Base-by-base conservation (phyloP, 1,140 invertebrate genomes). In the Bursaphelenchus mucronatus region DNA sequence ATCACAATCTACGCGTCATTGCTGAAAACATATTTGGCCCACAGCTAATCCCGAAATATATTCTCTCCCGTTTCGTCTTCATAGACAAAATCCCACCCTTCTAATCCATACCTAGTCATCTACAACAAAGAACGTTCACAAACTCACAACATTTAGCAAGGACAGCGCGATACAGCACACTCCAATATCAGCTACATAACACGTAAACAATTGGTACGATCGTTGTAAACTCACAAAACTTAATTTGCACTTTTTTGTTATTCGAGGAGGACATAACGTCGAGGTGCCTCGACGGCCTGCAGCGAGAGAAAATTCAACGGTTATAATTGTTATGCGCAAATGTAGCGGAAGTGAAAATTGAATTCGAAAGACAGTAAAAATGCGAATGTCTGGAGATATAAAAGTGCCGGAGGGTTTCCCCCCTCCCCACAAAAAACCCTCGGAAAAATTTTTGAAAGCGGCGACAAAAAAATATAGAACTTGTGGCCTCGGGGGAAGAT, bases 221-320 rank as follows among this genome's bases (percentile, higher is more conserved):
- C 46, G n/a, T 61, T 21, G 13, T 30, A 40, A 54, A 76, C 75
- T 67, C 64, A 76, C 75, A 76, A 58, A 72, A 73, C 57, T 76
- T 76, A 56, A 64, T 64, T 67, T 75, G 67, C 41, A 73, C 43
- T 55, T 76, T 75, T 58, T 75, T 73, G 50, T 75, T 73, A 61
- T 62, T 71, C 39, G 59, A 62, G 9, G 71, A 65, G 45, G 63
- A 62, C 71, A 71, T 71, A 11, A 21, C 47, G 47, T 49, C 44
- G 61, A 50, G 15, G 15, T 19, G 49, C 49, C 15, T 50, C 49
- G 49, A 50, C 15, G 15, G 15, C 49, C 15, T 50, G 49, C 19
- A 17, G 15, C n/a, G n/a, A n/a, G n/a, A n/a, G n/a, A n/a, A n/a
- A 50, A 15, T 55, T 55, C 54, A 44, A 55, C 54, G 2, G 39